Conservation (phyloP, 2,113 vertebrate species). For the Otocyon megalotis region DNA sequence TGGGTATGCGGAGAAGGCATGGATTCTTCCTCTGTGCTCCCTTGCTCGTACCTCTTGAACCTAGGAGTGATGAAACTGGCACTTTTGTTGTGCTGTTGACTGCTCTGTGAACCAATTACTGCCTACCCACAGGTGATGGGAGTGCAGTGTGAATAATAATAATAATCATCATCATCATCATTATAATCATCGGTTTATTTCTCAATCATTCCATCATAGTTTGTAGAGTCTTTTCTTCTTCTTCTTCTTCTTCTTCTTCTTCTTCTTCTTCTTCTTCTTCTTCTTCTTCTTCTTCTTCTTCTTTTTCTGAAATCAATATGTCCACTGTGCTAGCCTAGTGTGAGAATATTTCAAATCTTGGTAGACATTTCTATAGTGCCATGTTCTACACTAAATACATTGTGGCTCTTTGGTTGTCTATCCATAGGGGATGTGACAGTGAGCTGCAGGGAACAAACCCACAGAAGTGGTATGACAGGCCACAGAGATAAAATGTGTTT, state of each 20-base stretch:
- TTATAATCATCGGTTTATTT: background rate
- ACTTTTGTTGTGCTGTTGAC: background rate
- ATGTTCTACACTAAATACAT: background rate
- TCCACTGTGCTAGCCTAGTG: background rate
- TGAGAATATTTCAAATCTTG: background rate
- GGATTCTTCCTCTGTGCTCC: background rate
- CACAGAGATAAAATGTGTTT: background rate
- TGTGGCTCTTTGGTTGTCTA: background rate
- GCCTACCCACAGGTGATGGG: background rate
- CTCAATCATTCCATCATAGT: background rate
- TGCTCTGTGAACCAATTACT: background rate
- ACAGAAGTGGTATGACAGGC: background rate
- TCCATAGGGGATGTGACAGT: background rate
- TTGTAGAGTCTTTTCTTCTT: background rate
- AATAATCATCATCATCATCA: too few species aligned
- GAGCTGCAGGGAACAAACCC: background rate
- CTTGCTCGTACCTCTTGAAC: background rate
- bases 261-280: too few species aligned
- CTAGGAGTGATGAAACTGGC: background rate
- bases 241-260: too few species aligned
- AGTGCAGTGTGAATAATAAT: too few species aligned
- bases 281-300: too few species aligned
- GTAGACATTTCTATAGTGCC: background rate
- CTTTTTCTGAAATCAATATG: background rate
- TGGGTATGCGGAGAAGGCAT: too few species aligned